Evolutionary conservation across 2,113 vertebrate species (phyloP).

Genomic region (Delphinapterus leucas): DNA sequence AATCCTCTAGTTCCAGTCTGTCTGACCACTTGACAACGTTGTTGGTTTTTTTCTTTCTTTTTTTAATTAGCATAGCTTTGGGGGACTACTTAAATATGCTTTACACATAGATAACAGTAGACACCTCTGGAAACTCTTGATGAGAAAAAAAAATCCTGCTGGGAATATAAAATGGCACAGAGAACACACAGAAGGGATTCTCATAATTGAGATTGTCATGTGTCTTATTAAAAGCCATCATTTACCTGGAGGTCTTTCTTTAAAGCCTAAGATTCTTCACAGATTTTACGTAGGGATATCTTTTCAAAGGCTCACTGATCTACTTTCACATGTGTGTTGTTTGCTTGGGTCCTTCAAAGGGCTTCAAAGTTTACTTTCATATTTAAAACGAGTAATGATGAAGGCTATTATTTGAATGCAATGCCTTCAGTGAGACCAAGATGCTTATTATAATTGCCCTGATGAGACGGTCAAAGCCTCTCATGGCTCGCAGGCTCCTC

Average conservation of each 20-base stretch:
- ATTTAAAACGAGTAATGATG: constrained; percentile 24
- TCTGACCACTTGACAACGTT: constrained; percentile 84
- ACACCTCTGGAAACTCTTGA: constrained; percentile 70
- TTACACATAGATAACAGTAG: constrained; percentile 67
- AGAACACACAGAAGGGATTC: constrained; percentile 59
- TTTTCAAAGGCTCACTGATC: constrained; percentile 7
- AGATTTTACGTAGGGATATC: background rate
- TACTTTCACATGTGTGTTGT: constrained; percentile 17
- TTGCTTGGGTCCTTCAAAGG: constrained; percentile 48
- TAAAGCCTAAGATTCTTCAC: background rate
- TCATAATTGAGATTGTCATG: constrained; percentile 68
- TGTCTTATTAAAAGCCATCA: constrained; percentile 63
- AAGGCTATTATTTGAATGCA: constrained; percentile 55
- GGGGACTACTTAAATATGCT: constrained; percentile 73
- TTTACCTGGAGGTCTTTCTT: constrained; percentile 64
- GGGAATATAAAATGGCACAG: constrained; percentile 74
- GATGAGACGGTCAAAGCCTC: constrained; percentile 20
- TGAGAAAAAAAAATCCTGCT: constrained; percentile 74
- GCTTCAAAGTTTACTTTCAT: constrained; percentile 40
- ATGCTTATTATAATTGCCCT: constrained; percentile 38
- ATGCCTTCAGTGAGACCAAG: constrained; percentile 7
- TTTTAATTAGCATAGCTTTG: constrained; percentile 81
- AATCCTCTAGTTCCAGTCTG: constrained; percentile 86
- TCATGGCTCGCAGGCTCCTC: background rate
- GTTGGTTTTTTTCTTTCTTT: background rate